phyloP scores from a whole-genome alignment of 2,888 invertebrate species.

The Meiosimyza decipiens region DNA sequence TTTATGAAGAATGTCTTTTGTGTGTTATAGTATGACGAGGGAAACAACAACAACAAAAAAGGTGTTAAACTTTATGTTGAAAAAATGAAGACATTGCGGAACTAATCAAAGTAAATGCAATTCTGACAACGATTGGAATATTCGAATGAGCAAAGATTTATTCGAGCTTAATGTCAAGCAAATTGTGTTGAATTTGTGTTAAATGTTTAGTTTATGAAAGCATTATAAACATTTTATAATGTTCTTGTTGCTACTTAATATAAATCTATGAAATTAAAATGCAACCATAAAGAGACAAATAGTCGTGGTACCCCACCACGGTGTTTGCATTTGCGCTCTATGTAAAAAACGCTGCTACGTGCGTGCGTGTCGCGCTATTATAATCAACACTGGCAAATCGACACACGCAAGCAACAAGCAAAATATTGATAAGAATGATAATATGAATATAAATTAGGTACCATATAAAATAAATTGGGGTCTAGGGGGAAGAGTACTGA shows the following conservation, averaged over 20 bases:
- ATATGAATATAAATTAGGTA: constrained; percentile 9
- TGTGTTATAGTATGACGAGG: too few relatives aligned
- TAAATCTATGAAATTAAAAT: neutral
- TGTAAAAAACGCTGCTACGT: neutral
- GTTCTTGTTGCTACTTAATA: neutral
- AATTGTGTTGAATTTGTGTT: constrained; percentile 17
- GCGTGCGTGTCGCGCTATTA: constrained; percentile 5
- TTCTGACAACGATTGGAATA: too few relatives aligned
- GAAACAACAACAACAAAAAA: too few relatives aligned
- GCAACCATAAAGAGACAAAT: neutral
- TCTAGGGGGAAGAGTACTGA: too few relatives aligned
- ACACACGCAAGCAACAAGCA: neutral
- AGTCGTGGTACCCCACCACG: too few relatives aligned
- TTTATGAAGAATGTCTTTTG: too few relatives aligned
- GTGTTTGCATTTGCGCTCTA: neutral
- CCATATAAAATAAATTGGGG: neutral
- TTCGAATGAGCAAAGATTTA: too few relatives aligned
- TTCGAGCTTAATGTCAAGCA: neutral
- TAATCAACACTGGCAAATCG: neutral
- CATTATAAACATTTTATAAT: constrained; percentile 2
- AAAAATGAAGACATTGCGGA: too few relatives aligned
- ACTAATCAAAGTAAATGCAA: too few relatives aligned
- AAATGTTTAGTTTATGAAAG: neutral
- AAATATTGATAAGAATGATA: neutral
- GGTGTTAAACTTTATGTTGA: too few relatives aligned